Base-by-base conservation (phyloP, 2,888 invertebrate species). In the Dicycla oo region DNA sequence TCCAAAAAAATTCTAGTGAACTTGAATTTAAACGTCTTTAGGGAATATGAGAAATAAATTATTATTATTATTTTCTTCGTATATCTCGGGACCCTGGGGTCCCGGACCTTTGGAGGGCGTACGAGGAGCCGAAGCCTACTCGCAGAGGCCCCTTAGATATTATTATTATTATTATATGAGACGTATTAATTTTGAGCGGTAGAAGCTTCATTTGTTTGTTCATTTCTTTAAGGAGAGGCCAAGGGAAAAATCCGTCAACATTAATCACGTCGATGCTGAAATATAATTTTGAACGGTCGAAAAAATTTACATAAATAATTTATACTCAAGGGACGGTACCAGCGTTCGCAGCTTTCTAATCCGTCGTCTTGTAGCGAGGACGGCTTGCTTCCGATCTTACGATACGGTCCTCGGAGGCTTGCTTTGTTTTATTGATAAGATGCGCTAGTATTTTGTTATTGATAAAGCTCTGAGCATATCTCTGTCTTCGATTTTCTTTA, bases 271-370 rank as follows among this genome's bases (percentile, higher is more conserved):
- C 90, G 91, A 93, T 92, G 89, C 93, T 93, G 93, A 94, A 95
- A 94, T 92, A 94, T 91, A 93, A 95, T 94, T 94, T 92, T 90
- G 92, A 92, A 89, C 90, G 92, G 93, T 91, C 92, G 91, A 93
- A 93, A 92, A 91, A 93, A 95, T 94, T 95, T 93, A 94, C 94
- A 95, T 95, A 94, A 94, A 93, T 95, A 95, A 95, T 95, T 93
- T 95, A 94, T 94, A 92, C 94, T 90, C 94, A 87, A 88, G 94
- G 92, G 94, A 88, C 89, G 85, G 82, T 80, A 82, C 85, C 65
- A 54, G 78, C 79, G 86, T 79, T 88, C 85, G 80, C 77, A 84
- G 86, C 88, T 90, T 90, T 91, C 89, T 93, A 92, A 93, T 91
- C 91, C 87, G 76, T 81, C 85, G 83, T 86, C 83, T 88, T 88